Percentiles rank a stretch among this genome's conserved stretches.
These are phyloP conservation scores for Caenorhabditis imperialis DNA, from an alignment of 2,888 invertebrate genomes.

Conservation along the genomic window DNA sequence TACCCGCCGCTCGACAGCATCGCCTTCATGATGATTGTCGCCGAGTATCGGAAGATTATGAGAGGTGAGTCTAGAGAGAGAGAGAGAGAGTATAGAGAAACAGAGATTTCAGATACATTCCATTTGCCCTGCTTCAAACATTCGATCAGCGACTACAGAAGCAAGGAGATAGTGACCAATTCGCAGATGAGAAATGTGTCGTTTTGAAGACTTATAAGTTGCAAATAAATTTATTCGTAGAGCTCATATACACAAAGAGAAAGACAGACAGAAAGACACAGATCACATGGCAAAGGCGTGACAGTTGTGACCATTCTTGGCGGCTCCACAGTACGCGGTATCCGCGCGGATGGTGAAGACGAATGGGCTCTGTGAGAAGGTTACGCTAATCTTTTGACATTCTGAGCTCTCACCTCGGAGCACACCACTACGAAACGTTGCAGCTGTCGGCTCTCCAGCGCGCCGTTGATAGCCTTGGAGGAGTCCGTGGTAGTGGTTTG, in stretches of 20 bases:
- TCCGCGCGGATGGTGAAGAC: slow-evolving; percentile 33
- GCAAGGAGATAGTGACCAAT: neutral
- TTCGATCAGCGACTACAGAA: too few species aligned
- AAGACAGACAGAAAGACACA: neutral
- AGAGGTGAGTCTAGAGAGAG: too few species aligned
- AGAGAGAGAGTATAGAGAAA: too few species aligned
- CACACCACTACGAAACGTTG: neutral
- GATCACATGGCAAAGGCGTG: slow-evolving; percentile 27
- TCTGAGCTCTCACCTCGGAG: neutral
- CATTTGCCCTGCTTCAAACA: too few species aligned
- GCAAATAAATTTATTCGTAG: neutral
- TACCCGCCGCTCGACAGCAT: too few species aligned
- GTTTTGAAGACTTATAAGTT: neutral
- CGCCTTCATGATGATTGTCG: too few species aligned
- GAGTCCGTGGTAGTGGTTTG: neutral
- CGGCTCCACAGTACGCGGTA: slow-evolving; percentile 36
- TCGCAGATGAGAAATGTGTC: neutral
- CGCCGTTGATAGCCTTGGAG: neutral
- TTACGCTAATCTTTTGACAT: too few species aligned
- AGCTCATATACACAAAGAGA: neutral
- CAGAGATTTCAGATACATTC: too few species aligned
- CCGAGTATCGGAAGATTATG: too few species aligned
- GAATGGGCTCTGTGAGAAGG: slow-evolving; percentile 27
- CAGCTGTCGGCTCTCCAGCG: neutral
- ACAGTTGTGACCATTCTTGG: slow-evolving; percentile 24